These are phyloP conservation scores for Pachycephus smyrnensis DNA, from an alignment of 2,888 invertebrate species.

Conservation along the genomic window DNA sequence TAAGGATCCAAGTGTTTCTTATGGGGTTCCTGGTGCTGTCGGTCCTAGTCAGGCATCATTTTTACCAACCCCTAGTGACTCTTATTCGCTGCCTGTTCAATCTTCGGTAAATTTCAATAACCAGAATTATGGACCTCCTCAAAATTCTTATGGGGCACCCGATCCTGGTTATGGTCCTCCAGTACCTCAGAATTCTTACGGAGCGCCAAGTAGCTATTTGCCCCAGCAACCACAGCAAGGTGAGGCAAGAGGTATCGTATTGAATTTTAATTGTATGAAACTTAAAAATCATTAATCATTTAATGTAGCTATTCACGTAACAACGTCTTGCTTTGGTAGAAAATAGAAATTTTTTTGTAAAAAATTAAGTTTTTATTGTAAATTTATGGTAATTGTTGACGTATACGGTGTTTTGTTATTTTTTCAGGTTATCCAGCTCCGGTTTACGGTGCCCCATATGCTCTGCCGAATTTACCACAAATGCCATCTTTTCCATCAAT, in stretches of 20 bases:
- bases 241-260: conserved; percentile 56
- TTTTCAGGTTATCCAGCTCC: conserved; percentile 42
- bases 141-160: conserved; percentile 29
- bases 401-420: not conserved
- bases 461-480: conserved; percentile 68
- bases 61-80: conserved; percentile 39
- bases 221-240: conserved; percentile 50
- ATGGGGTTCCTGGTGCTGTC: conserved; percentile 47
- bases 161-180: conserved; percentile 17
- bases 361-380: too few species aligned
- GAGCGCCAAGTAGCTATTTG: conserved; percentile 36
- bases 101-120: conserved; percentile 34
- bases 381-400: not conserved
- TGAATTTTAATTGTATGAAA: not conserved
- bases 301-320: fast-evolving
- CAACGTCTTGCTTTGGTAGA: not conserved
- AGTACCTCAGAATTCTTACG: conserved; percentile 17
- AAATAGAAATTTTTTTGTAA: not conserved
- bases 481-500: conserved; percentile 60
- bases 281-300: not conserved
- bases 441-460: conserved; percentile 71
- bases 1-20: conserved; percentile 49
- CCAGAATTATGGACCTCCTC: conserved; percentile 31
- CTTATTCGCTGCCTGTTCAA: conserved; percentile 43
- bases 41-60: conserved; percentile 27